Conservation (phyloP, 2,113 vertebrate genomes). For the Gadus chalcogrammus region DNA sequence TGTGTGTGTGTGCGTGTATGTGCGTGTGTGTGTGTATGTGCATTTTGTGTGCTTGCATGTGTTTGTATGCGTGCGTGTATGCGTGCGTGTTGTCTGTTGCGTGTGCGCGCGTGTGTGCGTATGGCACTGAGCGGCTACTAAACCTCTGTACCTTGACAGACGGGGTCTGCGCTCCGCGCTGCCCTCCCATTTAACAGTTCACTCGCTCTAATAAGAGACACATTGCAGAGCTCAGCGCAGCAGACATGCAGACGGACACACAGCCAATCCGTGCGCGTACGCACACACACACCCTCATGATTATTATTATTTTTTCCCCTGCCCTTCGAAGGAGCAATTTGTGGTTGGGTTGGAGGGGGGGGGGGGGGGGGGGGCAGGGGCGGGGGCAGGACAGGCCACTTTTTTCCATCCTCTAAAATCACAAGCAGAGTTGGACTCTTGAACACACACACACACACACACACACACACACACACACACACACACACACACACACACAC, state of each 20-base stretch:
- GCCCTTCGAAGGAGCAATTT: conserved; percentile 69
- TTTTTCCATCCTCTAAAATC: conserved; percentile 69
- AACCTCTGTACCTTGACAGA: conserved; percentile 35
- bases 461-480: too few relatives aligned
- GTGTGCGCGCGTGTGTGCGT: conserved; percentile 5
- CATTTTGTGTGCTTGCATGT: too few relatives aligned
- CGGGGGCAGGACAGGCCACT: conserved; percentile 47
- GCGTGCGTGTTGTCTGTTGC: too few relatives aligned
- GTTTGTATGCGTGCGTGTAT: too few relatives aligned
- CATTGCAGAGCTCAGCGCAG: conserved; percentile 6
- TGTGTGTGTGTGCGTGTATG: too few relatives aligned
- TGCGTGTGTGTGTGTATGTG: too few relatives aligned
- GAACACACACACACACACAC: background rate
- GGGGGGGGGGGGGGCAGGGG: too few relatives aligned
- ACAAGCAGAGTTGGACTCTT: conserved; percentile 11
- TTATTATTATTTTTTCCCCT: conserved; percentile 49
- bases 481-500: too few relatives aligned
- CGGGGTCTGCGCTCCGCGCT: conserved; percentile 22
- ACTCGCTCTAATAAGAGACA: conserved; percentile 17
- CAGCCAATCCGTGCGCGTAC: conserved; percentile 5
- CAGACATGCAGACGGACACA: conserved; percentile 7
- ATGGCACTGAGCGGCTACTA: background rate
- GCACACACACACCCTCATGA: conserved; percentile 30
- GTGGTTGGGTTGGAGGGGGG: conserved; percentile 75
- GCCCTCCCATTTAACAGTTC: conserved; percentile 21